phyloP scores from a whole-genome alignment of 1,140 invertebrate species.

The Manduca sexta region DNA sequence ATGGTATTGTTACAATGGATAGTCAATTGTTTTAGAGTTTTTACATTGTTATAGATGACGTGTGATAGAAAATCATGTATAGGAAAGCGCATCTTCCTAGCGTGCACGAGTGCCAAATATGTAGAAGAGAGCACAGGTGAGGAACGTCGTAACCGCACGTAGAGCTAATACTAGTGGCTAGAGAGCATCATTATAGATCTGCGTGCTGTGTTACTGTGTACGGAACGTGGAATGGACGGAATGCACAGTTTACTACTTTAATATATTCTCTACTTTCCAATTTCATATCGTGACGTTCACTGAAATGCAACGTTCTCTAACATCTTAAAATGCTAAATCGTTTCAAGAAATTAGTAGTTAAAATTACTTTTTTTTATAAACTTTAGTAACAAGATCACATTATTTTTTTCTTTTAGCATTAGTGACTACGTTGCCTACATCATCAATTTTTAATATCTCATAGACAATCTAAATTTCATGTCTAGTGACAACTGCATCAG shows the following conservation, averaged over 20 bases:
- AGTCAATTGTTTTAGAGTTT: background rate
- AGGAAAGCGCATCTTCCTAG: conserved; percentile 33
- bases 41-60: background rate
- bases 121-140: conserved; percentile 5
- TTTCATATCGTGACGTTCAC: background rate
- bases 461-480: too few species aligned
- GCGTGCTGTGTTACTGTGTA: conserved; percentile 8
- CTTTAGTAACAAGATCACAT: too few species aligned
- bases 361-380: too few species aligned
- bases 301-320: too few species aligned
- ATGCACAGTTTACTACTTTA: background rate
- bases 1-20: conserved; percentile 9
- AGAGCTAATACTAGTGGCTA: conserved; percentile 1
- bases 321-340: too few species aligned
- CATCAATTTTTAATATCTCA: too few species aligned
- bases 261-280: background rate
- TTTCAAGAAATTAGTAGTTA: too few species aligned
- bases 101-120: conserved; percentile 43
- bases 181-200: conserved; percentile 3
- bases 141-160: conserved; percentile 3
- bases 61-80: background rate
- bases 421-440: too few species aligned
- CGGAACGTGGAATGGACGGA: conserved; percentile 14
- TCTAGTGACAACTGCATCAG: too few species aligned
- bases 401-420: too few species aligned